Base-by-base conservation (phyloP, 2,113 vertebrate species). In the Varanus salvator region DNA sequence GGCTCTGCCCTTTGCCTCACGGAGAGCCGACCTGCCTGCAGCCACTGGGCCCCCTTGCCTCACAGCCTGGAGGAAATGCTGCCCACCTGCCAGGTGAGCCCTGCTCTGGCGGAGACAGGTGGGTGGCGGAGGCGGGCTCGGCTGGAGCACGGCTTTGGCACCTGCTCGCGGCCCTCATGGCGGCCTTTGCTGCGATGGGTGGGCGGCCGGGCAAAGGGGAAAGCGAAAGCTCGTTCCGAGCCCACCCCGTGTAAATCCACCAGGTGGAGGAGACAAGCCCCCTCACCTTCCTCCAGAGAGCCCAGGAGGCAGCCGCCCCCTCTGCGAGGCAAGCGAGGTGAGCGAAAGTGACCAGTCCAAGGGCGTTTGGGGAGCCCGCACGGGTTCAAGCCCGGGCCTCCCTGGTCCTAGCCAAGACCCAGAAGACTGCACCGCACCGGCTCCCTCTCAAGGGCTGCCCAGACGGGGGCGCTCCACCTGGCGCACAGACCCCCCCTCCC, bases 91-190 rank as follows among this genome's bases (percentile, higher is more conserved):
- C 69, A 0, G n/a, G 23, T 6, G 44, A 23, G 52, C 14, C 17
- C 11, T 64, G n/a, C 14, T 27, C 15, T 4, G 1, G 60, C 44
- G 3, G 23, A 38, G 17, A 12, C 23, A 34, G 44, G 5, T 44
- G 38, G 38, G 38, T 44, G 38, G 38, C 38, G 3, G 38, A 44
- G 38, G 38, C 3, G 38, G 38, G 38, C 38, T 44, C 38, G 38
- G 38, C 38, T 44, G 38, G 38, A 44, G 38, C 38, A 44, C 38
- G 3, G 38, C 38, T 44, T 44, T 44, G 38, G 64, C 92, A 97
- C 96, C 96, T 97, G 98, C 97, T 97, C 97, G 93, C 96, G 93
- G 0, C 88, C 96, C 94, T 98, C 97, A 95, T 97, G 96, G 92
- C 96, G 97, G 93, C 94, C 96, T 96, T 97, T 98, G 94, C 97